phyloP scores from a whole-genome alignment of 2,113 vertebrate species.

The Cryptotis parvus region DNA sequence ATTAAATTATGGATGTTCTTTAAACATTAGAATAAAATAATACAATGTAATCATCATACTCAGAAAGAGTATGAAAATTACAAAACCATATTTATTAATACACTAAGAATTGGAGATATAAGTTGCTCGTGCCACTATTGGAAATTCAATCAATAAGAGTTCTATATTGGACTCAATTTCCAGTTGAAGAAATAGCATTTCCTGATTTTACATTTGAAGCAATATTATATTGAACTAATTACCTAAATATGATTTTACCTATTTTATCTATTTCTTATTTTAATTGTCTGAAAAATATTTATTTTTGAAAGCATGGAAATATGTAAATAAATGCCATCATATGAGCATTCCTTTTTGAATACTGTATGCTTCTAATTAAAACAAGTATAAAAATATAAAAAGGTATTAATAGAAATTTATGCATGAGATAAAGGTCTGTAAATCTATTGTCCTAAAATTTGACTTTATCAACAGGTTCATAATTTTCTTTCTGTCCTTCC shows the following conservation, averaged over 20 bases:
- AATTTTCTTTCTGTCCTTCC: no score
- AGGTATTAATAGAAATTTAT: no score
- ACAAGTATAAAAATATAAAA: no score
- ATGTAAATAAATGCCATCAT: no score
- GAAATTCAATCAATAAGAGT: neutral
- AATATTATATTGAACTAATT: neutral
- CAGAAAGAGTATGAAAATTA: slow-evolving; percentile 4
- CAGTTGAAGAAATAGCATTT: slow-evolving; percentile 26
- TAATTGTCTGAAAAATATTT: no score
- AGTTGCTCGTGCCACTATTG: neutral
- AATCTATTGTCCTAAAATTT: no score
- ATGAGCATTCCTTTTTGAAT: no score
- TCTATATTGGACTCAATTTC: rapidly evolving
- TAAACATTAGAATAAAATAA: neutral
- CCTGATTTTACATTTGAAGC: neutral
- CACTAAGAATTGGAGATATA: neutral
- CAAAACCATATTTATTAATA: slow-evolving; percentile 32
- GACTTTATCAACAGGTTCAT: no score
- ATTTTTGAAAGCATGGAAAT: no score
- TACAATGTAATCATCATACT: neutral
- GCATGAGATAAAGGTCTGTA: no score
- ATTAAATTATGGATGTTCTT: slow-evolving; percentile 11
- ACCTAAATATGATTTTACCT: neutral
- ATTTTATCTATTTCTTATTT: neutral
- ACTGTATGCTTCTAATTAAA: no score